A percentile compares a stretch with the other conserved stretches of the same genome.
These are phyloP conservation scores for Diplogasteroides magnus DNA, from an alignment of 1,140 invertebrate genomes.

Conservation along the genomic window DNA sequence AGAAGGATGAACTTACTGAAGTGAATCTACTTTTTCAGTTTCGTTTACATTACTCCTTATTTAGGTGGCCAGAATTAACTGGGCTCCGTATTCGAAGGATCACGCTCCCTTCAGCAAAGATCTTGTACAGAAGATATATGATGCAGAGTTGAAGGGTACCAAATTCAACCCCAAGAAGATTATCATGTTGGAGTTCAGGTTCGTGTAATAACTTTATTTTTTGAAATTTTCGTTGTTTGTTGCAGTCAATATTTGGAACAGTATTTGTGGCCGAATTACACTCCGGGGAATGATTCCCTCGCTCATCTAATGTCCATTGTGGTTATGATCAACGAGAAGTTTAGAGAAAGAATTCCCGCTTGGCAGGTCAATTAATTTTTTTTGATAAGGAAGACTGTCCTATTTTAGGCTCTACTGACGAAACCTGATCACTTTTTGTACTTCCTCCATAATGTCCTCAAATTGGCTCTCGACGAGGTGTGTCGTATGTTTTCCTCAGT, in stretches of 20 bases:
- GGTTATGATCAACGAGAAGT: conserved; percentile 96
- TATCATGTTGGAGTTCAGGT: conserved; percentile 25
- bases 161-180: conserved; percentile 13
- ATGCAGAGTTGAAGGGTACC: conserved; percentile 10
- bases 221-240: conserved; percentile 6
- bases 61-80: conserved; percentile 20
- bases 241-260: conserved; percentile 87
- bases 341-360: conserved; percentile 87
- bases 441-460: conserved; percentile 80
- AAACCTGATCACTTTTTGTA: conserved; percentile 73
- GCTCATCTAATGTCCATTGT: conserved; percentile 89
- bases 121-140: conserved; percentile 23
- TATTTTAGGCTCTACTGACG: conserved; percentile 70
- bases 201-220: not conserved
- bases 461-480: conserved; percentile 62
- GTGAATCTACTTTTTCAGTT: not conserved
- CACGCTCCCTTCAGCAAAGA: conserved; percentile 10
- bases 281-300: conserved; percentile 62
- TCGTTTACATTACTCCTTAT: not conserved
- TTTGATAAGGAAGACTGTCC: conserved; percentile 6
- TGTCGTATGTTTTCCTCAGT: not conserved
- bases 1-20: not conserved
- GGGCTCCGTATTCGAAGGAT: conserved; percentile 23
- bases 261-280: conserved; percentile 93
- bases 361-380: conserved; percentile 69